phyloP scores from a whole-genome alignment of 2,797 vertebrate species.

The Iguana delicatissima region DNA sequence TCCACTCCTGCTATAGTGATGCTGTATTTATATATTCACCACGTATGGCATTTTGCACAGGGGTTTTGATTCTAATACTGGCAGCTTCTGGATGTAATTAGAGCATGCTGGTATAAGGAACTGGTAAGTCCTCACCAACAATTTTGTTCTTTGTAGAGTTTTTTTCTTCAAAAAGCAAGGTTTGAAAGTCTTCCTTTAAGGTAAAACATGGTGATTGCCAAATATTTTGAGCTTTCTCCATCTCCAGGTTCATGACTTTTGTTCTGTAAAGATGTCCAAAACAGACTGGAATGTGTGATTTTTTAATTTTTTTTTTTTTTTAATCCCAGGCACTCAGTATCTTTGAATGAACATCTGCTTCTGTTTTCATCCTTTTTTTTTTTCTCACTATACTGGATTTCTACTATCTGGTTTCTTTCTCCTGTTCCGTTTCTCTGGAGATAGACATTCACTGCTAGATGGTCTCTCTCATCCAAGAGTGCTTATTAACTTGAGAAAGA shows the following conservation, averaged over 20 bases:
- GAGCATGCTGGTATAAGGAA: no score
- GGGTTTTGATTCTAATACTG: no score
- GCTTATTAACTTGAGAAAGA: background rate
- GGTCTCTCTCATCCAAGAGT: background rate
- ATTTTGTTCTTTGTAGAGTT: background rate
- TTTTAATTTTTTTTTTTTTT: no score
- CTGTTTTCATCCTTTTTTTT: constrained; percentile 4
- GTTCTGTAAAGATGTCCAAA: background rate
- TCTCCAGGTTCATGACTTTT: background rate
- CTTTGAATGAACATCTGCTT: background rate
- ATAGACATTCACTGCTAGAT: background rate
- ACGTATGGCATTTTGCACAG: no score
- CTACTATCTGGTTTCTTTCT: background rate
- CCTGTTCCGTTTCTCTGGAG: background rate
- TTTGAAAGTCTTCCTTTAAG: background rate
- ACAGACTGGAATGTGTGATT: background rate
- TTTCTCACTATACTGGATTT: background rate
- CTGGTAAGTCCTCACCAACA: no score
- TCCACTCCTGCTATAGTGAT: no score
- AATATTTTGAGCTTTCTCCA: background rate
- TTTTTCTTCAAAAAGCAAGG: background rate
- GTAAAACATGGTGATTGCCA: background rate
- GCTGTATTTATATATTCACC: no score
- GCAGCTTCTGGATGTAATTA: no score
- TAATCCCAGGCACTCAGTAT: background rate